phyloP scores from a whole-genome alignment of 2,113 vertebrate species.

The Scomber colias region DNA sequence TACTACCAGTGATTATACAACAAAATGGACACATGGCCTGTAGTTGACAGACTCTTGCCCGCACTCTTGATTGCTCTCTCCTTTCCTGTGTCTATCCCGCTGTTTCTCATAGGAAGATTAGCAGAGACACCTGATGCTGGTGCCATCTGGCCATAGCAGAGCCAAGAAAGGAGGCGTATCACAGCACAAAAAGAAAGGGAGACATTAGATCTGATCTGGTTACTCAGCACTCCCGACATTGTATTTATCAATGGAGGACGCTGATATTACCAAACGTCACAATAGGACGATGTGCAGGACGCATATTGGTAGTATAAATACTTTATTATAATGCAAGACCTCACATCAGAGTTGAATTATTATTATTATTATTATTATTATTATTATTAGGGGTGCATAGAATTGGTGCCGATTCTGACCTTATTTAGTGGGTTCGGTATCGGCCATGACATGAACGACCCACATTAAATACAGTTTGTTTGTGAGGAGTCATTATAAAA shows the following conservation, averaged over 20 bases:
- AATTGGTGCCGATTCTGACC: too few relatives aligned
- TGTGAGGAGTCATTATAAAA: not conserved
- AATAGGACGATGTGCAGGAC: not conserved
- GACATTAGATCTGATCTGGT: slow-evolving; percentile 43
- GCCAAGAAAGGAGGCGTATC: slow-evolving; percentile 48
- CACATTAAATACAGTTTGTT: not conserved
- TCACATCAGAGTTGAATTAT: too few relatives aligned
- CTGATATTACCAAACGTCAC: not conserved
- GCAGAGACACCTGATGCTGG: slow-evolving; percentile 77
- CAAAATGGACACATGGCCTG: slow-evolving; percentile 9
- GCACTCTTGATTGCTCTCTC: not conserved
- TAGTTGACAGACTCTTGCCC: not conserved
- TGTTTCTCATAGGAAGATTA: slow-evolving; percentile 71
- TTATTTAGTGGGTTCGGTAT: not conserved
- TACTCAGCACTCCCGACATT: slow-evolving; percentile 33
- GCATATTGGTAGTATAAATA: not conserved
- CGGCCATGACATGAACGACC: not conserved
- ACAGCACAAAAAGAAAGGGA: slow-evolving; percentile 51
- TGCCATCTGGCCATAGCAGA: slow-evolving; percentile 73
- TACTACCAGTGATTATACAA: not conserved
- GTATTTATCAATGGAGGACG: slow-evolving; percentile 22
- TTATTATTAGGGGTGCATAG: too few relatives aligned
- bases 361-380: too few relatives aligned
- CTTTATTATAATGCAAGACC: not conserved
- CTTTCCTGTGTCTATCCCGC: slow-evolving; percentile 37